Percentiles rank a stretch among this genome's conserved stretches.
These are phyloP conservation scores for Antheraea assamensis DNA, from an alignment of 2,888 invertebrate species.

Conservation along the genomic window DNA sequence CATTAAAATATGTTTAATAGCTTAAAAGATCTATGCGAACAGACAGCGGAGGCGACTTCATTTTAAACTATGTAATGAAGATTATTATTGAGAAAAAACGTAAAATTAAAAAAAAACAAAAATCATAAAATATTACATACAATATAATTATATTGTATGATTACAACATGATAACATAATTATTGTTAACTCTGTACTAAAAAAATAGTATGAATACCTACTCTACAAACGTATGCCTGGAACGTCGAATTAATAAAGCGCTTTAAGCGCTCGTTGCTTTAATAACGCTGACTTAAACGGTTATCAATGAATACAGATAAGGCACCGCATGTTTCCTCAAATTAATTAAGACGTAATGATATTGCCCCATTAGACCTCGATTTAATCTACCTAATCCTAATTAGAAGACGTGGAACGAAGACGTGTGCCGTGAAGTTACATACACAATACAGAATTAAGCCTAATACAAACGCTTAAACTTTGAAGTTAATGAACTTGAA, in stretches of 20 bases:
- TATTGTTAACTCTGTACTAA: not conserved
- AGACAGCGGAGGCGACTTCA: too few relatives aligned
- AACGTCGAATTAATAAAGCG: conserved; percentile 18
- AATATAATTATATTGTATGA: not conserved
- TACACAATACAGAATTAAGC: conserved; percentile 6
- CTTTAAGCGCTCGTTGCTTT: conserved; percentile 23
- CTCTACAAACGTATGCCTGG: conserved; percentile 9
- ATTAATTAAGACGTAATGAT: conserved; percentile 24
- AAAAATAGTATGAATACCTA: not conserved
- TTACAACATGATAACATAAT: too few relatives aligned
- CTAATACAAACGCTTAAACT: not conserved
- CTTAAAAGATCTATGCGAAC: too few relatives aligned
- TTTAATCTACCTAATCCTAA: conserved; percentile 17
- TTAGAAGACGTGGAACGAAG: conserved; percentile 17
- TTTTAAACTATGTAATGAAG: too few relatives aligned
- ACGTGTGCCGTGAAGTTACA: conserved; percentile 13
- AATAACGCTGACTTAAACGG: conserved; percentile 28
- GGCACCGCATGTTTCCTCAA: conserved; percentile 24
- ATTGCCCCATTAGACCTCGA: conserved; percentile 20
- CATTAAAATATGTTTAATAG: too few relatives aligned
- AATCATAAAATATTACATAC: too few relatives aligned
- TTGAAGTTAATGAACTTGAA: not conserved
- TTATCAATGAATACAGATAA: conserved; percentile 28
- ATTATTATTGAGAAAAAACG: too few relatives aligned
- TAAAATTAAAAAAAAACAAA: too few relatives aligned